These are phyloP conservation scores for Macaria notata DNA, from an alignment of 2,888 invertebrate species.

Conservation along the genomic window DNA sequence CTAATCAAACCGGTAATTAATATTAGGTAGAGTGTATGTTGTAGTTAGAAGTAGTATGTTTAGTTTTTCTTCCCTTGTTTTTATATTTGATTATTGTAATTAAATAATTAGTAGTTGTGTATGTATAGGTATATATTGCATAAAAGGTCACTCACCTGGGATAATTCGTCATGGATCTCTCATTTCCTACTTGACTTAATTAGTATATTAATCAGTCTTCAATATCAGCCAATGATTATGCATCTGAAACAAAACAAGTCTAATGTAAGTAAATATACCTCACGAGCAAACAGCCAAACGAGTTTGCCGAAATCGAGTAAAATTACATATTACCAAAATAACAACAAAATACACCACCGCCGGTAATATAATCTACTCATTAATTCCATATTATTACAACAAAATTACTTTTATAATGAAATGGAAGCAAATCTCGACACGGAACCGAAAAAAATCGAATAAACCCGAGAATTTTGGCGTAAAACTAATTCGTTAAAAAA, in stretches of 20 bases:
- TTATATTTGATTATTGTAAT: too few species aligned
- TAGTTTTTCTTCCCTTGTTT: too few species aligned
- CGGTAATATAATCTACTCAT: constrained; percentile 44
- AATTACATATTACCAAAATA: constrained; percentile 48
- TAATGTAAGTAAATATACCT: constrained; percentile 37
- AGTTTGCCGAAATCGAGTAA: constrained; percentile 47
- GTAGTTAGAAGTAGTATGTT: too few species aligned
- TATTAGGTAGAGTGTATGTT: too few species aligned
- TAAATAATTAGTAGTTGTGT: too few species aligned
- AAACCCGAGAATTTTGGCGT: constrained; percentile 66
- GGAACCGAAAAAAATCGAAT: constrained; percentile 49
- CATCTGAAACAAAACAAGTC: constrained; percentile 68
- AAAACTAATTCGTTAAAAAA: constrained; percentile 63
- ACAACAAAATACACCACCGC: constrained; percentile 34
- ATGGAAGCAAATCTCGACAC: constrained; percentile 35
- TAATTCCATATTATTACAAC: constrained; percentile 51
- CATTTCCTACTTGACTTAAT: constrained; percentile 65
- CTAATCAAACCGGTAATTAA: too few species aligned
- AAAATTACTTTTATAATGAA: constrained; percentile 65
- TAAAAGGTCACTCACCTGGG: constrained; percentile 50
- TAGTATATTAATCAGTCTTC: constrained; percentile 74
- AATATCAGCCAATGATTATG: constrained; percentile 55
- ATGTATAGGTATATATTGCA: too few species aligned
- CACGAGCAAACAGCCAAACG: constrained; percentile 41
- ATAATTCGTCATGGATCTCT: constrained; percentile 60